These are phyloP conservation scores for Narcine bancroftii DNA, from an alignment of 2,113 vertebrate species.

Conservation along the genomic window DNA sequence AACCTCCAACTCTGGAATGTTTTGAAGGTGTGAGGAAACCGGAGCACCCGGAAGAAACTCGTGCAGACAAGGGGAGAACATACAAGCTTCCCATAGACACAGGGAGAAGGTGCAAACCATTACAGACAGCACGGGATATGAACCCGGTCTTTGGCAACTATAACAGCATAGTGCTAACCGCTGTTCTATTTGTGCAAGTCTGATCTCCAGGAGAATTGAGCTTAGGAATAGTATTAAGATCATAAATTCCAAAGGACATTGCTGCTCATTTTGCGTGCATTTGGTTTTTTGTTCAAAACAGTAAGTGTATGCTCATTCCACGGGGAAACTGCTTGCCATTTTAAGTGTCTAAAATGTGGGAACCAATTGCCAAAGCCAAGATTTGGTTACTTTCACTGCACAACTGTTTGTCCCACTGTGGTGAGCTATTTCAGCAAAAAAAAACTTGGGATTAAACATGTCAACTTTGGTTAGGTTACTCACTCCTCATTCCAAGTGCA, in stretches of 20 bases:
- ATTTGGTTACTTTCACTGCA: not conserved
- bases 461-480: not conserved
- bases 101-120: no score
- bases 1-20: no score
- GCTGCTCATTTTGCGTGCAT: not conserved
- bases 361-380: not conserved
- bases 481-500: not conserved
- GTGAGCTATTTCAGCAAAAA: not conserved
- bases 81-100: no score
- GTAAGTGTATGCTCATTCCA: not conserved
- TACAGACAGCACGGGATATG: no score
- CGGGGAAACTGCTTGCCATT: not conserved
- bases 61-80: no score
- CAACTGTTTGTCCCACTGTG: not conserved
- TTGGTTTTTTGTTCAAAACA: not conserved
- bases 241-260: slow-evolving; percentile 10
- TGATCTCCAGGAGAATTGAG: not conserved
- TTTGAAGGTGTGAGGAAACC: no score
- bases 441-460: not conserved
- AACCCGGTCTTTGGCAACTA: no score
- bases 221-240: not conserved
- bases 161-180: no score
- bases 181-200: not conserved
- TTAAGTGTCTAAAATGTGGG: not conserved
- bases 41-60: no score